Evolutionary conservation across 2,888 invertebrate genomes (phyloP).

Genomic region (Amblyjoppa fuscipennis): DNA sequence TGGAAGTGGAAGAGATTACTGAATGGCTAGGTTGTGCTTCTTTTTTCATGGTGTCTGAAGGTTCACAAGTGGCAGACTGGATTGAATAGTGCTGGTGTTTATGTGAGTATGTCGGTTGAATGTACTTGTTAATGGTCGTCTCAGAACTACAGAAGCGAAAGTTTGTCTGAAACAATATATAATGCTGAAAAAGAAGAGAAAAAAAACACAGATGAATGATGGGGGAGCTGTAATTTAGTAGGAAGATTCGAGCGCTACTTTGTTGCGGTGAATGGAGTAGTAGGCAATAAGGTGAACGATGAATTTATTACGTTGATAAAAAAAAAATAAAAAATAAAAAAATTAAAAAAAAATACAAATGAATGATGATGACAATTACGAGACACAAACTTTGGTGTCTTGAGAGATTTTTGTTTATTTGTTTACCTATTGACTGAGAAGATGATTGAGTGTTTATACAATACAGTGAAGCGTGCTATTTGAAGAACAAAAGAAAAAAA

Average conservation of each 20-base stretch:
- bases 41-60: constrained; percentile 71
- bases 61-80: constrained; percentile 77
- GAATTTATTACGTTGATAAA: constrained; percentile 70
- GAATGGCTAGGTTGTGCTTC: constrained; percentile 69
- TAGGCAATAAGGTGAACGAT: constrained; percentile 60
- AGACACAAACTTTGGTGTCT: constrained; percentile 45
- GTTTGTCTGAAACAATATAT: constrained; percentile 65
- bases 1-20: constrained; percentile 62
- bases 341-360: constrained; percentile 27
- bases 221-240: constrained; percentile 50
- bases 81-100: constrained; percentile 77
- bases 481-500: constrained; percentile 55
- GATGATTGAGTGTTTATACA: constrained; percentile 75
- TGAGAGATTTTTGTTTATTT: constrained; percentile 28
- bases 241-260: constrained; percentile 69
- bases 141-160: constrained; percentile 79
- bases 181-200: constrained; percentile 42
- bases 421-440: constrained; percentile 69
- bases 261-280: constrained; percentile 60
- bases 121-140: constrained; percentile 83
- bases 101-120: constrained; percentile 81
- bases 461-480: constrained; percentile 57
- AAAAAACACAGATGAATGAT: constrained; percentile 54
- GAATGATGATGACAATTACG: constrained; percentile 52
- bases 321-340: constrained; percentile 28